Conservation (phyloP, 2,113 vertebrate species). For the Diadophis punctatus region DNA sequence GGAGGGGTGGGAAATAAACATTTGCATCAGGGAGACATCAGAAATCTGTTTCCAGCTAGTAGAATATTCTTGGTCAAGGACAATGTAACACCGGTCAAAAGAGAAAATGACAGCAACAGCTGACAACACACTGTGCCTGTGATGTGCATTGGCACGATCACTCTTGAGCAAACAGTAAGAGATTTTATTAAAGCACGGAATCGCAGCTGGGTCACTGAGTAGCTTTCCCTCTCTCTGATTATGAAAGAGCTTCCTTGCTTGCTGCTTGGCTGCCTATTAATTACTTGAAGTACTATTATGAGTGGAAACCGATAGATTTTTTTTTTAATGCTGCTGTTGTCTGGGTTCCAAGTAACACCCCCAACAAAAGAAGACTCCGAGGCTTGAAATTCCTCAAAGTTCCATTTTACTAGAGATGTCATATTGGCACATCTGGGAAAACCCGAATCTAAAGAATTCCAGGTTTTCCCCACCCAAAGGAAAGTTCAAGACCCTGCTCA, state of each 20-base stretch:
- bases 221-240: neutral
- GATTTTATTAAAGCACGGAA: conserved; percentile 12
- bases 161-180: conserved; percentile 1
- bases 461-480: no score
- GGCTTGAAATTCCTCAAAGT: no score
- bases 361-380: no score
- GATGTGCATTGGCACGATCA: neutral
- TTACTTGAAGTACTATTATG: neutral
- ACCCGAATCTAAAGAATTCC: no score
- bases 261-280: neutral
- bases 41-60: neutral
- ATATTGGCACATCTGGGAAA: no score
- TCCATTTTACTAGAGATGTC: no score
- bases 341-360: no score
- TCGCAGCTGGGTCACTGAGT: neutral
- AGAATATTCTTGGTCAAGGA: conserved; percentile 9
- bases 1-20: neutral
- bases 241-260: neutral
- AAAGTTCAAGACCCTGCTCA: no score
- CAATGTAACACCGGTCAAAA: neutral
- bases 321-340: neutral
- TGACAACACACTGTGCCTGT: neutral
- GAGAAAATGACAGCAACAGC: neutral
- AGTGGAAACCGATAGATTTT: neutral
- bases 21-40: neutral